phyloP scores from a whole-genome alignment of 2,797 vertebrate genomes.

The Microctenopoma steveboyesi region DNA sequence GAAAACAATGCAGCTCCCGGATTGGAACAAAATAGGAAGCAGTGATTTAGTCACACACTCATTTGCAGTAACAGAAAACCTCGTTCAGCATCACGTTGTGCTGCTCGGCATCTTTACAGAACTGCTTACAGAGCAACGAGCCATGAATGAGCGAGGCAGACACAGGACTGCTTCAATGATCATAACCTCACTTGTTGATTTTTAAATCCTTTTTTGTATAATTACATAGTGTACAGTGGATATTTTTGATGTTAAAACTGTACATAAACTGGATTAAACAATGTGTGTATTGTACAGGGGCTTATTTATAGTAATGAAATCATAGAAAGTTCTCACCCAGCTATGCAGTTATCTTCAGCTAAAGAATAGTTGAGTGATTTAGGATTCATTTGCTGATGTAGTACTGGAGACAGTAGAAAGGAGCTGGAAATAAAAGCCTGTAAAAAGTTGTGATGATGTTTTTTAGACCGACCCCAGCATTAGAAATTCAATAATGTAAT shows the following conservation, averaged over 20 bases:
- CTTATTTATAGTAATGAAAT: too few species aligned
- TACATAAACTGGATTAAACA: too few species aligned
- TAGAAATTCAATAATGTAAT: too few species aligned
- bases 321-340: too few species aligned
- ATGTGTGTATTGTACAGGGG: too few species aligned
- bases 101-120: conserved; percentile 42
- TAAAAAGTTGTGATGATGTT: too few species aligned
- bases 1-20: conserved; percentile 59
- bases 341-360: too few species aligned
- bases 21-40: conserved; percentile 49
- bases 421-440: too few species aligned
- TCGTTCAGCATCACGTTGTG: conserved; percentile 16
- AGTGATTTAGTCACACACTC: conserved; percentile 57
- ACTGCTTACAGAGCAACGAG: conserved; percentile 49
- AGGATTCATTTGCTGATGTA: too few species aligned
- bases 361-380: too few species aligned
- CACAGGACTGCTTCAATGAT: conserved; percentile 12
- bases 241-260: neutral
- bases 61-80: conserved; percentile 42
- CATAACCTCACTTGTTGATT: conserved; percentile 21
- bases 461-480: too few species aligned
- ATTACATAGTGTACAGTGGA: neutral
- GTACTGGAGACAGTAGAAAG: too few species aligned
- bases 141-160: conserved; percentile 8
- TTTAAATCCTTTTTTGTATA: neutral